Base-by-base conservation (phyloP, 1,140 invertebrate genomes). In the Anagrus nilaparvatae region DNA sequence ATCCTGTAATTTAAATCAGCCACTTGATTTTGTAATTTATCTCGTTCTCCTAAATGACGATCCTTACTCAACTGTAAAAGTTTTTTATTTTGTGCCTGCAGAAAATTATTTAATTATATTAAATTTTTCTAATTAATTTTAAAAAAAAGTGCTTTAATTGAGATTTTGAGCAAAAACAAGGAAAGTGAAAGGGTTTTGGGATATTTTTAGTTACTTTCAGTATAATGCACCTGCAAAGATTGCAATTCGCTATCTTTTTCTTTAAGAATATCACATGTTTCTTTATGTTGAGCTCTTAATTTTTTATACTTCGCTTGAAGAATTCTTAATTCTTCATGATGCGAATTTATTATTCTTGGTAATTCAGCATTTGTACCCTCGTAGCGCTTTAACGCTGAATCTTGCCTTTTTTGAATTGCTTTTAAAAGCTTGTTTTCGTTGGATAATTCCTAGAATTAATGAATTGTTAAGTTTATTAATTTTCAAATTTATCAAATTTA, bases 341-440 rank as follows among this genome's bases (percentile, higher is more conserved):
- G 82, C 0, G 81, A 78, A 55, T 78, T 76, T 21, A 84, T 66
- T 5, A 84, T 68, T 51, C 76, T 71, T 1, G 81, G 82, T 27
- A 85, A 58, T 59, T 84, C 81, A 0, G 80, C 81, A 53, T 79
- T 83, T n/a, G 75, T 72, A 19, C 77, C 78, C 59, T 84, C 81
- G 48, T 84, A 84, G 49, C 77, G 75, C 51, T 73, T 75, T 16
- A 87, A 59, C 2, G 82, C 83, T 33, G 74, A 74, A 52, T 83
- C 81, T 58, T 85, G 83, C 39, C 82, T 74, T 54, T 82, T 84
- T 57, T 85, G 81, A 24, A 86, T 61, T 3, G 77, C 78, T 46
- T 78, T 77, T 8, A 86, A 58, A 23, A 82, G 67, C 50, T 75
- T 74, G 58, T 86, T 86, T 64, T 87, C 83, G 53, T 79, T 79